Base-by-base conservation (phyloP, 2,113 vertebrate genomes). In the Chloropsis cyanopogon region DNA sequence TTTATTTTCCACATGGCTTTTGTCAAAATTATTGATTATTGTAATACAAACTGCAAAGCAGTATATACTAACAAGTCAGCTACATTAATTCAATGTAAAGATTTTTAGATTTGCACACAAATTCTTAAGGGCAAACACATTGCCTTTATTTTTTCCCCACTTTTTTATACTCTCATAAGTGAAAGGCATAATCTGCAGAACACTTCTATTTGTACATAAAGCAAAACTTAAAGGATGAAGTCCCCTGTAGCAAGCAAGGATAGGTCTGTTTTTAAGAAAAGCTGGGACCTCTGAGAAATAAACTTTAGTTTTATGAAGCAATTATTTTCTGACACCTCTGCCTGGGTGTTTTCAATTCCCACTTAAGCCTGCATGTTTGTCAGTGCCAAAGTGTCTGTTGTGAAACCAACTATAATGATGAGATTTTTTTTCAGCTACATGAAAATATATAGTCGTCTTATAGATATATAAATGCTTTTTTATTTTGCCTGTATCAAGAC, bases 241-340 rank as follows among this genome's bases (percentile, higher is more conserved):
- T 5, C 12, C 8, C 8, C 11, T 35, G 9, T 33, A 84, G 69
- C 28, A 79, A 68, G 46, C 5, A 5, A 8, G 4, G 31, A 49
- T 46, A 53, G 18, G 35, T 65, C 24, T 77, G 13, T 79, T 68
- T 37, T 71, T 79, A 72, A 85, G 75, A 79, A 80, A 83, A 82
- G 16, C 33, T 76, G 50, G 42, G 54, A 68, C 39, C 28, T 89
- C 73, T 75, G 71, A 75, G 64, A 90, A 42, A 85, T 42, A 94
- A 95, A 84, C n/a, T 65, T 77, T 42, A 87, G 54, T 63, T 92
- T 52, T 53, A 69, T 35, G 44, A 92, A 90, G 39, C 21, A 95
- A 87, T 95, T 93, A 78, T 79, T 94, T 95, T 89, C 66, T 87
- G 59, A 77, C 78, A 87, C 63, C n/a, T 91, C 70, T 65, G 49